These are phyloP conservation scores for Aleadryas rufinucha DNA, from an alignment of 2,113 vertebrate species.

Conservation along the genomic window DNA sequence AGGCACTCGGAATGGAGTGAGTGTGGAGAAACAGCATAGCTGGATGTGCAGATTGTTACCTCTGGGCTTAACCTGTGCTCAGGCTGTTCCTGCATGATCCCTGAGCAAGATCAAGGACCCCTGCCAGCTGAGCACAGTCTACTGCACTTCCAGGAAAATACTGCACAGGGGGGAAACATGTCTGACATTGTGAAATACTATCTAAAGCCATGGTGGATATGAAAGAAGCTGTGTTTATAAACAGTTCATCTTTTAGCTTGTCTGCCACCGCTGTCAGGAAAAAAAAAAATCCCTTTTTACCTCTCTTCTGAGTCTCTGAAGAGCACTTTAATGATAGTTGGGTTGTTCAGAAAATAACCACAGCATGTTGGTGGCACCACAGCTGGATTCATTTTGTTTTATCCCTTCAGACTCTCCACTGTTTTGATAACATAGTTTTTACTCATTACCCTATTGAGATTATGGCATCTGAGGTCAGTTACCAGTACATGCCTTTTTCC, in stretches of 20 bases:
- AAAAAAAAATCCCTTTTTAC: not conserved
- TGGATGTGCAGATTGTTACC: not conserved
- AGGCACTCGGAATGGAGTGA: fast-evolving
- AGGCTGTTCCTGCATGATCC: not conserved
- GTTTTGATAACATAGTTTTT: not conserved
- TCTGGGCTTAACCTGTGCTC: not conserved
- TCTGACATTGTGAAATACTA: not conserved
- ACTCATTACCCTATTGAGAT: not conserved
- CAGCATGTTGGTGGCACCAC: not conserved
- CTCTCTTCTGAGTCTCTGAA: not conserved
- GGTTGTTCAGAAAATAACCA: not conserved
- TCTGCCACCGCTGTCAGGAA: not conserved
- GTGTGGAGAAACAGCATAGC: not conserved
- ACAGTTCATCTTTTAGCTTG: not conserved
- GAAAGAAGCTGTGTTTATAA: not conserved
- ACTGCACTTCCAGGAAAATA: not conserved
- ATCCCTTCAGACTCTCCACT: not conserved
- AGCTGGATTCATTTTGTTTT: not conserved
- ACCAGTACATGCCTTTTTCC: not conserved
- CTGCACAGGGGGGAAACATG: not conserved
- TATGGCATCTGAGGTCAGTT: not conserved
- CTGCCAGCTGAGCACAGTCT: not conserved
- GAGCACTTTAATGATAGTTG: not conserved
- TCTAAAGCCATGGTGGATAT: not conserved
- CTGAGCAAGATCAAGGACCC: not conserved